Base-by-base conservation (phyloP, 1,140 invertebrate genomes). In the Hylaeus anthracinus region DNA sequence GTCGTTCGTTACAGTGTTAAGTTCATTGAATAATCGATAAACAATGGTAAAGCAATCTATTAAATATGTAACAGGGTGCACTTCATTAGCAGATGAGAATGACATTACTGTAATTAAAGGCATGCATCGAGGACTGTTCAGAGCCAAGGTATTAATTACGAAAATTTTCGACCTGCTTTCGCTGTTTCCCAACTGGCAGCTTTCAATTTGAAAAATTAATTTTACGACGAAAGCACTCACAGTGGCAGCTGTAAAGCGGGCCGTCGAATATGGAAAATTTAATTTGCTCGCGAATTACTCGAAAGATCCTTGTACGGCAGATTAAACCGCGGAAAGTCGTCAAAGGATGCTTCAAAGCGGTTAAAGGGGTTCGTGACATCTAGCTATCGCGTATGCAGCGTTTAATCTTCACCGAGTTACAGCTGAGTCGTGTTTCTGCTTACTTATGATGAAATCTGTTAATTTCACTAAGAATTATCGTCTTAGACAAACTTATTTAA, bases 141-240 rank as follows among this genome's bases (percentile, higher is more conserved):
- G n/a, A 12, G 3, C 15, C 1, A 12, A 26, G 41, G 37, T 39
- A 43, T 70, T 53, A 77, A 77, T 51, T 41, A 37, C 45, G 45
- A 48, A 14, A 77, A 43, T 71, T 39, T 76, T 61, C 70, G 1
- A 12, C 2, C 51, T 14, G 4, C 26, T 55, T 61, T 63, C 26
- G 10, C n/a, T 45, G 37, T 53, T 39, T 55, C 48, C 14, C 15
- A 8, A 48, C 12, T 2, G 66, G 56, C 4, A 6, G 56, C 66
- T 61, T 71, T 77, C 66, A 77, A 77, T 77, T 61, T 77, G 66
- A 67, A 77, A 71, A 77, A 77, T 77, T 77, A 77, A 77, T 77
- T 66, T 77, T 71, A 70, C 43, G 56, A 71, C 45, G 66, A 61
- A 56, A 70, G 66, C 41, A 9, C 26, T 61, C 37, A 45, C 8